Base-by-base conservation (phyloP, 2,888 invertebrate species). In the Oligia fasciuncula region DNA sequence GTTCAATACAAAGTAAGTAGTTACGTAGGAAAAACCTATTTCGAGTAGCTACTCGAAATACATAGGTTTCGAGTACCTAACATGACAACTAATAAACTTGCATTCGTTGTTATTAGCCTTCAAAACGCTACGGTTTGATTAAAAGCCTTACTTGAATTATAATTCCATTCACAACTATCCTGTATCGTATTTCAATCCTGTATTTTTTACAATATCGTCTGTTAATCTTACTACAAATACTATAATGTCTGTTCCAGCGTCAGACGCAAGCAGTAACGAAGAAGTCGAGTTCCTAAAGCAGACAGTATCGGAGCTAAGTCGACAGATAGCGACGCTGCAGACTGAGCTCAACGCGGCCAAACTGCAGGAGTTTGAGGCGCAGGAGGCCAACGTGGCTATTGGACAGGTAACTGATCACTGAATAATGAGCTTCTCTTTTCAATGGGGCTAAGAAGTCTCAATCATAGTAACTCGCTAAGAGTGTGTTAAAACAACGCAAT, bases 311-410 rank as follows among this genome's bases (percentile, higher is more conserved):
- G 98, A 97, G 85, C 93, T 98, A 71, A 98, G 98, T 84, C 93
- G 95, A 66, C 97, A 98, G 92, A 95, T 98, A 0, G 98, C 98
- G 0, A 94, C 97, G 73, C 94, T 98, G 35, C 98, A 98, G 93
- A 97, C 98, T 0, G 98, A 98, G 89, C 94, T 98, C 62, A 97
- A 97, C 91, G 93, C 97, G 0, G 97, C 98, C 0, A 97, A 97
- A 69, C 95, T 98, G 65, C 97, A 97, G 73, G 98, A 98, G 95
- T 98, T 98, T 85, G 98, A 98, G 87, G 98, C 98, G 0, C 97
- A 97, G 62, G 98, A 98, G 90, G 97, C 97, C 73, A 97, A 97
- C 51, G 96, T 97, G 0, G 97, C 97, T 23, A 89, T 97, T 19
- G 94, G 96, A 11, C 97, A 97, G 95, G 97, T 97, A 13, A 49